Evolutionary conservation across 1,140 invertebrate species (phyloP).

Genomic region (Atopsyche davidsoni): DNA sequence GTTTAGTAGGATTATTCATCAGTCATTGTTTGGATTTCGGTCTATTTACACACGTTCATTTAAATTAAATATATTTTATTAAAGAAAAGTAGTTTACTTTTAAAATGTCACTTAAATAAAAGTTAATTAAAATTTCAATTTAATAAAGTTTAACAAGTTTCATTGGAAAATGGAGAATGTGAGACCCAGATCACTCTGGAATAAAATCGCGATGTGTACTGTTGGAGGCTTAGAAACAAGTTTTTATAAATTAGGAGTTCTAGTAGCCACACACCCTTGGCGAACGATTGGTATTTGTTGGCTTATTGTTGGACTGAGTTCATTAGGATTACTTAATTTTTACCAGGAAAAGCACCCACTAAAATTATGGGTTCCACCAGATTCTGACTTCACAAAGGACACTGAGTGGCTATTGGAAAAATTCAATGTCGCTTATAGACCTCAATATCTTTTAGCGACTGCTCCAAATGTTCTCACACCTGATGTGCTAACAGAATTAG

Average conservation of each 20-base stretch:
- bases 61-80: too few species aligned
- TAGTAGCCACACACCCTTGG: slow-evolving; percentile 48
- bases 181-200: too few species aligned
- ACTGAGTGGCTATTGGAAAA: slow-evolving; percentile 67
- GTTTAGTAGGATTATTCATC: too few species aligned
- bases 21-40: too few species aligned
- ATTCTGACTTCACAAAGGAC: slow-evolving; percentile 61
- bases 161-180: too few species aligned
- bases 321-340: slow-evolving; percentile 53
- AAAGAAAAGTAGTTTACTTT: too few species aligned
- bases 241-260: slow-evolving; percentile 47
- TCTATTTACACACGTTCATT: too few species aligned
- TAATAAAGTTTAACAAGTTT: too few species aligned
- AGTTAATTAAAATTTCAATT: too few species aligned
- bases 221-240: slow-evolving; percentile 41
- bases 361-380: slow-evolving; percentile 63
- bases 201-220: slow-evolving; percentile 38
- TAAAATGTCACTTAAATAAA: too few species aligned
- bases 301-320: slow-evolving; percentile 45
- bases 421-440: slow-evolving; percentile 56
- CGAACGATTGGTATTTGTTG: slow-evolving; percentile 49
- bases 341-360: slow-evolving; percentile 56
- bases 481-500: slow-evolving; percentile 39
- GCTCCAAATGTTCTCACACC: slow-evolving; percentile 62
- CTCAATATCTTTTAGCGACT: slow-evolving; percentile 57